These are phyloP conservation scores for Motacilla tschutschensis DNA, from an alignment of 2,113 vertebrate genomes.

Conservation along the genomic window DNA sequence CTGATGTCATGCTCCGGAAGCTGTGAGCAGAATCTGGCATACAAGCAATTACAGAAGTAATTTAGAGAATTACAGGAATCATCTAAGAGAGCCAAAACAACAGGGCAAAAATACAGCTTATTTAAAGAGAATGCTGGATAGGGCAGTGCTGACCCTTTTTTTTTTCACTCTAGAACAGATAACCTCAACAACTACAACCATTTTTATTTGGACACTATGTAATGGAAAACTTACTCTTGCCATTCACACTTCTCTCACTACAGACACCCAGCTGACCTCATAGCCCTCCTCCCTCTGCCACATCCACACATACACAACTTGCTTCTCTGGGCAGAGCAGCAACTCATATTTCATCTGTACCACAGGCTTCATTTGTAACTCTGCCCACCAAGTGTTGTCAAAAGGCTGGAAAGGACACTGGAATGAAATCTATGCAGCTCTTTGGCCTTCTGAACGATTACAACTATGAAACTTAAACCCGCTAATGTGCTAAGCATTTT, in stretches of 20 bases:
- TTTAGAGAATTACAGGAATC: not conserved
- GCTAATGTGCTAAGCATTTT: conserved; percentile 75
- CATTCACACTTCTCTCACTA: conserved; percentile 27
- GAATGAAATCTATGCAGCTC: conserved; percentile 66
- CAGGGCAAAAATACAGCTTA: not conserved
- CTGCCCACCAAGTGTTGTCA: conserved; percentile 52
- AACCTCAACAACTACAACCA: not conserved
- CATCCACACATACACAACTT: not conserved
- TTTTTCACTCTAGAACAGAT: not conserved
- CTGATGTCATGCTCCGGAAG: not conserved
- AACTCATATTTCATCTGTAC: conserved; percentile 43
- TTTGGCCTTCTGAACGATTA: conserved; percentile 47
- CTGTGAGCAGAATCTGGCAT: not conserved
- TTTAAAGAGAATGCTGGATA: not conserved
- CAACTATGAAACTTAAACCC: conserved; percentile 55
- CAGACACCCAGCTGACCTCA: conserved; percentile 30
- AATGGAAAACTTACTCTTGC: conserved; percentile 17
- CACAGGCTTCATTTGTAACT: conserved; percentile 39
- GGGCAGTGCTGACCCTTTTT: not conserved
- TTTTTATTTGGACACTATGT: not conserved
- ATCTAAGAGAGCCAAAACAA: conserved; percentile 14
- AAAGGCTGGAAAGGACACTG: conserved; percentile 68
- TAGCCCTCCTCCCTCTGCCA: conserved; percentile 1
- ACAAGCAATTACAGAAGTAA: not conserved
- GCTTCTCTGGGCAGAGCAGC: not conserved